Percentiles rank a stretch among this genome's conserved stretches.
These are phyloP conservation scores for Tiaroga cobitis DNA, from an alignment of 2,797 vertebrate species.

Conservation along the genomic window DNA sequence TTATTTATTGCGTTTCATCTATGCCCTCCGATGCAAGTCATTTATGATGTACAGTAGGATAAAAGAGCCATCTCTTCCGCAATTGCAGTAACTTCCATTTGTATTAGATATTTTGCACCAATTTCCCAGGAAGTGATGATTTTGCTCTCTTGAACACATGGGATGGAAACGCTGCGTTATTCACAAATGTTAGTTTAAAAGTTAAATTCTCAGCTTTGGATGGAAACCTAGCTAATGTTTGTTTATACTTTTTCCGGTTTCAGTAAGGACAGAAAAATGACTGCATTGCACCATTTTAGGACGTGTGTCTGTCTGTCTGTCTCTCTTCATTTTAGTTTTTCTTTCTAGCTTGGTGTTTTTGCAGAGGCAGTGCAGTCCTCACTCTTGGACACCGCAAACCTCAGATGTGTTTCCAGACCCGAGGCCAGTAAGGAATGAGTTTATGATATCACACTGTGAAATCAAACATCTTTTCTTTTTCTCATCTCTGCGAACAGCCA, in stretches of 20 bases:
- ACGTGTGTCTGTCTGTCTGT: constrained; percentile 7
- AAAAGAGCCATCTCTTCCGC: not conserved
- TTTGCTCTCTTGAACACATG: not conserved
- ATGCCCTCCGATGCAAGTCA: not conserved
- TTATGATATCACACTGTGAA: constrained; percentile 52
- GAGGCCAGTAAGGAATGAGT: constrained; percentile 41
- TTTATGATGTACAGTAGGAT: not conserved
- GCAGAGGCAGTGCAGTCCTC: constrained; percentile 9
- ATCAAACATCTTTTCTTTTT: constrained; percentile 40
- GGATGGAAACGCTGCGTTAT: not conserved
- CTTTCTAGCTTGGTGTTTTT: constrained; percentile 26
- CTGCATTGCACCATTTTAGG: not conserved
- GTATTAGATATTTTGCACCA: no score
- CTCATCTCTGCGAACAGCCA: constrained; percentile 7
- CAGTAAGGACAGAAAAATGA: not conserved
- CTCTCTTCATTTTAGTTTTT: not conserved
- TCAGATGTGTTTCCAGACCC: constrained; percentile 38
- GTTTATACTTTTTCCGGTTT: not conserved
- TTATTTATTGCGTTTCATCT: not conserved
- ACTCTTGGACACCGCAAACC: constrained; percentile 18
- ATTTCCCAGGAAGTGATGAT: not conserved
- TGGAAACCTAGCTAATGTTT: not conserved
- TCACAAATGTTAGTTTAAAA: not conserved
- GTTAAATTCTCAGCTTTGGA: not conserved
- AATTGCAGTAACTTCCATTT: not conserved